A percentile compares a stretch with the other conserved stretches of the same genome.
phyloP scores from a whole-genome alignment of 2,113 vertebrate species.

The Brachypodius melanocephalos region DNA sequence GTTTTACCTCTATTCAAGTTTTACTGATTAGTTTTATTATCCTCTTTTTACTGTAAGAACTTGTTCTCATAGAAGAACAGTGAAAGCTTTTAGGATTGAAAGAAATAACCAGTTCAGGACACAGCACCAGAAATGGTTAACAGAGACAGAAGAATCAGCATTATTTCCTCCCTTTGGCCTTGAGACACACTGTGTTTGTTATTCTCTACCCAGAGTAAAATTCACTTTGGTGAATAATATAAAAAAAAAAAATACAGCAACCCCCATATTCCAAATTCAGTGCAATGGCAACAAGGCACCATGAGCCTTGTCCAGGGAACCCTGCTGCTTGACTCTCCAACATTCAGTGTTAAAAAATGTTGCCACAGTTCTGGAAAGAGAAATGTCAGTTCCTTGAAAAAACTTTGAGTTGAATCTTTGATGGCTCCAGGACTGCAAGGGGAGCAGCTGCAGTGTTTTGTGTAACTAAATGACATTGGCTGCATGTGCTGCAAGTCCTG shows the following conservation, averaged over 20 bases:
- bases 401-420: not conserved
- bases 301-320: not conserved
- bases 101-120: not conserved
- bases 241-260: not conserved
- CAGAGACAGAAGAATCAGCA: not conserved
- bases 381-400: not conserved
- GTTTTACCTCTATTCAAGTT: not conserved
- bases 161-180: not conserved
- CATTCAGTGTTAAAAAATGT: not conserved
- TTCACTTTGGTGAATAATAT: not conserved
- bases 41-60: not conserved
- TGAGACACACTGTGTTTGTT: not conserved
- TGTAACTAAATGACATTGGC: not conserved
- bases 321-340: not conserved
- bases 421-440: not conserved
- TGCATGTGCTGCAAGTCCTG: not conserved
- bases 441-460: not conserved
- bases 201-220: not conserved
- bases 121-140: not conserved
- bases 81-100: not conserved
- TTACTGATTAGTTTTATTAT: not conserved
- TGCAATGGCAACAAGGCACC: not conserved
- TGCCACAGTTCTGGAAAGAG: not conserved
- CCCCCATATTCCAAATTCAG: not conserved
- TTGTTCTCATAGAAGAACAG: not conserved